A percentile compares a stretch with the other conserved stretches of the same genome.
These are phyloP conservation scores for Megaceryle torquata DNA, from an alignment of 2,113 vertebrate species.

Conservation along the genomic window DNA sequence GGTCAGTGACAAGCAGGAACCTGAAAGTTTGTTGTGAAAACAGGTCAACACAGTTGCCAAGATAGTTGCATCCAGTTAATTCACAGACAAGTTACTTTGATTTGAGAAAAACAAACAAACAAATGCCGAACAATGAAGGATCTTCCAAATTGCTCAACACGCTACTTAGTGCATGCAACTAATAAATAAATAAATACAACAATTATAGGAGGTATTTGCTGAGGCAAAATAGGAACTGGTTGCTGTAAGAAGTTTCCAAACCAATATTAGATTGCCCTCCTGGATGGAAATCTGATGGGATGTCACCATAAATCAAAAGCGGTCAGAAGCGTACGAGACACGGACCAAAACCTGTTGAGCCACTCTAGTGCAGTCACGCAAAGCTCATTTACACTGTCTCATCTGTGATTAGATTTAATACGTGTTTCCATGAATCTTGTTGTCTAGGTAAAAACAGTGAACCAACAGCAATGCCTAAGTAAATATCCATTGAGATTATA, in stretches of 20 bases:
- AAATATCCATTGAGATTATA: not conserved
- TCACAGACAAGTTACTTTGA: not conserved
- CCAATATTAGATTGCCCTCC: not conserved
- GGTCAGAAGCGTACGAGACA: not conserved
- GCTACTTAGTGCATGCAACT: not conserved
- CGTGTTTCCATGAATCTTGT: not conserved
- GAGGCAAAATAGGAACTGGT: not conserved
- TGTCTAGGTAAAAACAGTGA: not conserved
- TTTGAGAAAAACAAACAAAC: not conserved
- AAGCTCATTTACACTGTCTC: not conserved
- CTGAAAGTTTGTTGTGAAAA: not conserved
- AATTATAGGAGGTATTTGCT: not conserved
- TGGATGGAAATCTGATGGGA: not conserved
- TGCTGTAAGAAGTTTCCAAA: not conserved
- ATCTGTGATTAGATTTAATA: constrained; percentile 26
- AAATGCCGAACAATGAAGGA: not conserved
- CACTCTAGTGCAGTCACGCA: not conserved
- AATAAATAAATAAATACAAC: not conserved
- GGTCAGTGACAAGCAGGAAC: not conserved
- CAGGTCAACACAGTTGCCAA: not conserved
- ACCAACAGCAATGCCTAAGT: not conserved
- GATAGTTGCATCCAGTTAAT: not conserved
- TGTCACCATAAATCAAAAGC: not conserved
- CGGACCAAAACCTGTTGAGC: constrained; percentile 25
- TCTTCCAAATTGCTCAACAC: not conserved